Base-by-base conservation (phyloP, 2,797 vertebrate species). In the Oreochromis grahami region DNA sequence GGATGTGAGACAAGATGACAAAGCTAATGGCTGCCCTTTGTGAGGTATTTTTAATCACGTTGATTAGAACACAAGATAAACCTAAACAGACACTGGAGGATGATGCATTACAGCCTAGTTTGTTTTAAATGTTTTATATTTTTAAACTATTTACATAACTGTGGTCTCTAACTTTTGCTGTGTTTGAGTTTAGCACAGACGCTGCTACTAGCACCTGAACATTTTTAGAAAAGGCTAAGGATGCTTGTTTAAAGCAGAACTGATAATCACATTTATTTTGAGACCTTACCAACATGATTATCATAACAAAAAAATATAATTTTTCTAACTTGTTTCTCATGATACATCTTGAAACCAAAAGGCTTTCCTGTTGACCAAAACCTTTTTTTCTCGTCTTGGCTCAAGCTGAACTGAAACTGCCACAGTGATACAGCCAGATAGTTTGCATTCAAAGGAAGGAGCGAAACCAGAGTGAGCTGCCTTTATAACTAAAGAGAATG, bases 1-100 rank as follows among this genome's bases (percentile, higher is more conserved):
- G 95, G 94, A 96, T 91, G 90, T 94, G 92, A 91, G 86, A 74
- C 45, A n/a, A 74, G 70, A 85, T 91, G 86, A 94, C 91, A 88
- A 60, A 88, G 82, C 79, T 85, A 86, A 84, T 86, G 83, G 77
- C 43, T 76, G 38, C 82, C 85, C 86, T 94, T 92, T 92, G 87
- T 91, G 63, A 60, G 56, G 84, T 94, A 88, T 94, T 95, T 96
- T 94, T 91, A 92, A 83, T 72, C 52, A 84, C 68, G 80, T 91
- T 90, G 83, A 89, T 91, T 79, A 41, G 81, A 78, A 84, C 43
- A 14, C 48, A 74, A 51, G 70, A 50, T 74, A 7, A 74, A 51
- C 41, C 82, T 80, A 24, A 83, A 60, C 72, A 76, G 76, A 87
- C 65, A 53, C 86, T 65, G 82, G 77, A 70, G 80, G 48, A 38